Conservation (phyloP, 2,113 vertebrate genomes). For the Stegostoma tigrinum region DNA sequence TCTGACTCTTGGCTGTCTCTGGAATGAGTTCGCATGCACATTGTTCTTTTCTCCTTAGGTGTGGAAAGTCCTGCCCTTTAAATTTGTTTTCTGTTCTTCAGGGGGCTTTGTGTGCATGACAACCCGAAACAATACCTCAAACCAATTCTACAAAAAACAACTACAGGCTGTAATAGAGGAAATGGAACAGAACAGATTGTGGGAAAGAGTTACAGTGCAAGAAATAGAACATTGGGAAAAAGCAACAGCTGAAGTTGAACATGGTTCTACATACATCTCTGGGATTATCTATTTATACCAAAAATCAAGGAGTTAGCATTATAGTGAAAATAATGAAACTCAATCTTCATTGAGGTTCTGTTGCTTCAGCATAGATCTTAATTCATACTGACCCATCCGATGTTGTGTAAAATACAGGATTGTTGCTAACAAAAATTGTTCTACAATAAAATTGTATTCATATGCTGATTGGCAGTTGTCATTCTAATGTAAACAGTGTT, state of each 20-base stretch:
- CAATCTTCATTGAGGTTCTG: background rate
- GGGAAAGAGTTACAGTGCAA: conserved; percentile 54
- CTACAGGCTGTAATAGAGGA: conserved; percentile 56
- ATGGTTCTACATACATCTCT: conserved; percentile 58
- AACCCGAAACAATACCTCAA: conserved; percentile 65
- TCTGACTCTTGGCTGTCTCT: too few species aligned
- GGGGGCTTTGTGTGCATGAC: conserved; percentile 82
- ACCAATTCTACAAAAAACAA: conserved; percentile 60
- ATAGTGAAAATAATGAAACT: background rate
- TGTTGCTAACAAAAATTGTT: background rate
- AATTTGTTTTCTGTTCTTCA: conserved; percentile 42
- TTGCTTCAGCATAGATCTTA: background rate
- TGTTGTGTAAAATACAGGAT: background rate
- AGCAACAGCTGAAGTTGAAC: conserved; percentile 53
- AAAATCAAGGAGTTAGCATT: conserved; percentile 44
- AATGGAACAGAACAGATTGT: conserved; percentile 61
- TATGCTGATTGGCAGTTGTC: background rate
- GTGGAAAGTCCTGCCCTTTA: background rate
- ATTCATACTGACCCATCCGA: background rate
- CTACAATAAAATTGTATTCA: background rate
- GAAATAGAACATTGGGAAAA: conserved; percentile 71
- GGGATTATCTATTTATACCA: conserved; percentile 71
- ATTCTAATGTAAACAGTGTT: background rate
- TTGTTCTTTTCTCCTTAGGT: too few species aligned
- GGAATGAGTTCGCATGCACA: too few species aligned